These are phyloP conservation scores for Araneus ventricosus DNA, from an alignment of 1,140 invertebrate species.

Conservation along the genomic window DNA sequence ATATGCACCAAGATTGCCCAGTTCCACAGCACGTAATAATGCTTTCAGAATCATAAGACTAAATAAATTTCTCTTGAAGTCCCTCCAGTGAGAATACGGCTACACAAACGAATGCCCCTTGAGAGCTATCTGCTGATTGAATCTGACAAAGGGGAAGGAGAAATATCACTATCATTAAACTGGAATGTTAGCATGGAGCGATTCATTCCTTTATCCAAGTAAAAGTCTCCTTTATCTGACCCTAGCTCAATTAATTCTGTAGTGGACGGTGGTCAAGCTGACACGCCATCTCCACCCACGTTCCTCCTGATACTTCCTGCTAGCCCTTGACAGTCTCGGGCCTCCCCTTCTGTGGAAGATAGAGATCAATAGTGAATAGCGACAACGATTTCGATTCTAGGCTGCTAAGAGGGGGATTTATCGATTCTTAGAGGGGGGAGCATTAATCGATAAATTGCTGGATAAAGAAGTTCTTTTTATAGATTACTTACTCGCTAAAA, in stretches of 20 bases:
- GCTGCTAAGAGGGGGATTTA: slow-evolving; percentile 34
- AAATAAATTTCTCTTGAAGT: too few relatives aligned
- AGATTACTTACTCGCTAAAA: slow-evolving; percentile 36
- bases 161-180: neutral
- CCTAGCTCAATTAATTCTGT: slow-evolving; percentile 43
- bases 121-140: too few relatives aligned
- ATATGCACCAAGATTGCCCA: too few relatives aligned
- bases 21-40: too few relatives aligned
- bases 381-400: slow-evolving; percentile 56
- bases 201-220: slow-evolving; percentile 5
- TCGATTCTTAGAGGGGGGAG: slow-evolving; percentile 19
- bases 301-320: neutral
- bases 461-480: neutral
- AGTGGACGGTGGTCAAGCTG: slow-evolving; percentile 55
- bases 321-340: slow-evolving; percentile 23
- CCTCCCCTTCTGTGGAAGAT: slow-evolving; percentile 9
- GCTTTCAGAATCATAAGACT: too few relatives aligned
- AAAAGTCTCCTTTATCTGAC: slow-evolving; percentile 21
- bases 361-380: slow-evolving; percentile 45
- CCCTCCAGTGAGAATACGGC: too few relatives aligned
- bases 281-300: slow-evolving; percentile 17
- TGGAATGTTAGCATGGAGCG: neutral
- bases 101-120: too few relatives aligned
- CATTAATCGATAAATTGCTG: slow-evolving; percentile 54
- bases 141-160: neutral